Evolutionary conservation across 2,113 vertebrate species (phyloP), one percentile per base, ranked within the genome.

Genomic region (Morone chrysops): DNA sequence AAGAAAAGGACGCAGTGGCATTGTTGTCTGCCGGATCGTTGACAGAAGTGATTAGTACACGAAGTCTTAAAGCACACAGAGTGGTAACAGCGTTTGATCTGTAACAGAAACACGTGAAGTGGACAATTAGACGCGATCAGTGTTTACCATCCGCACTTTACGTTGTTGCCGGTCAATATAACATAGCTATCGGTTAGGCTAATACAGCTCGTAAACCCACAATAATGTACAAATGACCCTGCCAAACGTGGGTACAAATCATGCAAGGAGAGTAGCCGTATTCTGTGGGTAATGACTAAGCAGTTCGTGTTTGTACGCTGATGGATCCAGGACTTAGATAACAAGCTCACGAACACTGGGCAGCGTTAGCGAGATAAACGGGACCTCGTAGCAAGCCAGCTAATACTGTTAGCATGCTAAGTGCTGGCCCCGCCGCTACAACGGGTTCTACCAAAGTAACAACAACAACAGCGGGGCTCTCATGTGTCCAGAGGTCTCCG

Each of bases 321-420:
- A 25, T 41, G 1, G 66, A 65, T 75, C 22, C 0, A 36, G 22
- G 50, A 8, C 73, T 70, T 31, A 62, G 67, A 84, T 71, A 78
- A 75, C 31, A 69, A 36, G 63, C 62, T 78, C 81, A 48, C 70
- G n/a, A 60, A 70, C 61, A 12, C 53, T 36, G 38, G 68, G 1
- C 48, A 73, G 43, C 61, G 56, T 48, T 81, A 82, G 76, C 65
- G 31, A 61, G 31, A 68, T 53, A 70, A 70, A 81, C 73, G 57
- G n/a, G 18, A 59, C 22, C 57, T 51, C 22, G 38, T 41, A 86
- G 22, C 31, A 61, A 59, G 54, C 13, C 12, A 45, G 89, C 82
- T 91, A 90, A 86, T n/a, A 22, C 41, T 3, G 62, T 79, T 92
- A 93, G 91, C 86, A 72, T 80, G 81, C 90, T 89, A 84, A 63